Evolutionary conservation across 1,140 invertebrate species (phyloP).

Genomic region (Hycleus cichorii): DNA sequence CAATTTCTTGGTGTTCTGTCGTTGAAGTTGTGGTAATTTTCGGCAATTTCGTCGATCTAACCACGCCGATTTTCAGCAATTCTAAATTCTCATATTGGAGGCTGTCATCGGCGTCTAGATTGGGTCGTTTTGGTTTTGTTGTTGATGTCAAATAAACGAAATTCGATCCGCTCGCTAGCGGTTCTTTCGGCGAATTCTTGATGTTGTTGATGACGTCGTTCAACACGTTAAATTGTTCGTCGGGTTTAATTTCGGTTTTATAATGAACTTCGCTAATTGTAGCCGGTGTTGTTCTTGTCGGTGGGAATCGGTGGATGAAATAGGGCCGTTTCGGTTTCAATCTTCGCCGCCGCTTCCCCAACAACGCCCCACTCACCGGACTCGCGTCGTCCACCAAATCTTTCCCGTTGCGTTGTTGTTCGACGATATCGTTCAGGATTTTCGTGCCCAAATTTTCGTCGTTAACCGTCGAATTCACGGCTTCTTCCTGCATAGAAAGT

Average conservation of each 20-base stretch:
- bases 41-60: background rate
- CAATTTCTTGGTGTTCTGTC: background rate
- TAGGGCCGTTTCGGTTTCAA: background rate
- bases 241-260: conserved; percentile 39
- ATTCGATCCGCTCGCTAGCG: background rate
- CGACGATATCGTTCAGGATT: conserved; percentile 2
- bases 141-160: background rate
- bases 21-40: background rate
- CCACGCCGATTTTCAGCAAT: background rate
- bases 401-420: background rate
- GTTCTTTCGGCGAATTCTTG: conserved; percentile 16
- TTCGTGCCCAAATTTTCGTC: background rate
- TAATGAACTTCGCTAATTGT: conserved; percentile 36
- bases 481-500: background rate
- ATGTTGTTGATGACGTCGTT: conserved; percentile 40
- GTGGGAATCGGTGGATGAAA: conserved; percentile 11
- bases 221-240: conserved; percentile 38
- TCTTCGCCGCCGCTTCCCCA: conserved; percentile 1
- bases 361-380: background rate
- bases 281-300: conserved; percentile 3
- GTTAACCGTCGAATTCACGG: background rate
- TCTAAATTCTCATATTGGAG: background rate
- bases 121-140: background rate
- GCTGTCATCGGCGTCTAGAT: background rate
- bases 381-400: background rate